Percentiles rank a stretch among this genome's conserved stretches.
These are phyloP conservation scores for Gopherus flavomarginatus DNA, from an alignment of 2,113 vertebrate species.

Conservation along the genomic window DNA sequence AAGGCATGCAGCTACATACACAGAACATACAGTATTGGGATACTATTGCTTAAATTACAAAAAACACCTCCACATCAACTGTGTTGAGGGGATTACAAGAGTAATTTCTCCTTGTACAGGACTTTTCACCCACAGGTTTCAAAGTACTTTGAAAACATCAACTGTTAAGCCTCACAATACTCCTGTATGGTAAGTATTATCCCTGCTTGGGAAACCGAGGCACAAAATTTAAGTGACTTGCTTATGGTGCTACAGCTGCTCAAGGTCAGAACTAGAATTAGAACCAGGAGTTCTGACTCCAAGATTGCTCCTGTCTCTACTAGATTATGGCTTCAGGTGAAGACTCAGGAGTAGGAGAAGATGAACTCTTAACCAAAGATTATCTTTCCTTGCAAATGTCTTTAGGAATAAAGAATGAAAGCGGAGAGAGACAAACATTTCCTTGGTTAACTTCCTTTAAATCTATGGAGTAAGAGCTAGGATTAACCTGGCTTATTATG, in stretches of 20 bases:
- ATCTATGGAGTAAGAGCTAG: not conserved
- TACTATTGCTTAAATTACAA: not conserved
- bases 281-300: constrained; percentile 23
- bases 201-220: not conserved
- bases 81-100: too few species aligned
- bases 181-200: not conserved
- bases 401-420: constrained; percentile 1
- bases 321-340: not conserved
- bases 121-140: constrained; percentile 14
- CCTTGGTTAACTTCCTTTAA: not conserved
- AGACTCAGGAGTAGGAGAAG: not conserved
- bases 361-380: not conserved
- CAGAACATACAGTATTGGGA: not conserved
- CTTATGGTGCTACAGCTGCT: constrained; percentile 25
- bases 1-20: not conserved
- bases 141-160: constrained; percentile 28
- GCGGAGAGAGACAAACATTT: not conserved
- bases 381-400: not conserved
- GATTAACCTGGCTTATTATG: not conserved
- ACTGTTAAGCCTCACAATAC: constrained; percentile 12
- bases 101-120: too few species aligned
- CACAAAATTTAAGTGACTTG: constrained; percentile 49
- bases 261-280: constrained; percentile 34
- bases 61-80: too few species aligned
- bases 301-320: not conserved